Base-by-base conservation (phyloP, 2,113 vertebrate genomes). In the Polypterus senegalus region DNA sequence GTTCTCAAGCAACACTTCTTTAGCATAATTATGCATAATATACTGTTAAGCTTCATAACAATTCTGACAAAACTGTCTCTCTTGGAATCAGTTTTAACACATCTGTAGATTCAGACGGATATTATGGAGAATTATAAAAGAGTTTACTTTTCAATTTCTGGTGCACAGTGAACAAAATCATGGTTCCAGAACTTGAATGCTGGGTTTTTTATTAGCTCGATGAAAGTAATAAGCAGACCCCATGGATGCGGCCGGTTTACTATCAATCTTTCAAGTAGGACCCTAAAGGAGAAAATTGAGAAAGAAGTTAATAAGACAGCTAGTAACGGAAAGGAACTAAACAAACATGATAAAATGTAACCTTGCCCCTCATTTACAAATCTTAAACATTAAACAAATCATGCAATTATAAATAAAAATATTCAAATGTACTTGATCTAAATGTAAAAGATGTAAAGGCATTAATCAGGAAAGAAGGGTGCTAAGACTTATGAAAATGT, bases 161-260 rank as follows among this genome's bases (percentile, higher is more conserved):
- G 96, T 73, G 96, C 96, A 57, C 96, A 99, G 79, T 99, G 95
- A 73, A 99, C 96, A 81, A 99, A 99, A 71, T 99, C 96, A 5
- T 99, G 96, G 80, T 96, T 98, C 96, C 96, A 99, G 85, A 99
- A 99, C 69, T 99, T 99, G 78, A 99, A 99, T 0, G 96, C 95
- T 67, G 96, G 96, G 59, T 99, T 99, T 86, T 99, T 99, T 73
- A 99, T 99, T 76, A 99, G 86, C 82, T 99, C 96, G 46, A 99
- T 99, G 81, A 99, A 99, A 60, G 96, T 99, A 74, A 99, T 99
- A 59, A 99, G 93, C 64, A 99, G 92, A 68, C 96, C 96, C 96
- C 96, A 99, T 1, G 96, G 96, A 74, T 99, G 96, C 68, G 96
- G 96, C 80, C 96, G 88, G 89, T 99, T 99, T 80, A 99, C 96